These are phyloP conservation scores for Meiosimyza decipiens DNA, from an alignment of 2,888 invertebrate genomes.

Conservation along the genomic window DNA sequence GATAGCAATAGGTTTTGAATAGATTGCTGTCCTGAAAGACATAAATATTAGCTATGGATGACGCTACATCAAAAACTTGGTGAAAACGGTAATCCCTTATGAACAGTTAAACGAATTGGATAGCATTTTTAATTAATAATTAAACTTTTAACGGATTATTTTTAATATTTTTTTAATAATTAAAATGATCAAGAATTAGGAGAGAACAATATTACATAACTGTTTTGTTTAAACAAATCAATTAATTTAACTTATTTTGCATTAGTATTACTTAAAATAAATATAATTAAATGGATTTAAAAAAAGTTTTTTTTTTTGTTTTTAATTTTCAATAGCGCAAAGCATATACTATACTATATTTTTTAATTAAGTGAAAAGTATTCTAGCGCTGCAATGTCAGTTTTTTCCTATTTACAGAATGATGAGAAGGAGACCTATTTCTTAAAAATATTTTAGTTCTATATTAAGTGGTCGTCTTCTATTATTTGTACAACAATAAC, in stretches of 20 bases:
- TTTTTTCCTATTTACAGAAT: conserved; percentile 25
- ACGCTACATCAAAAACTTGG: too few species aligned
- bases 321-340: conserved; percentile 28
- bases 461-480: neutral
- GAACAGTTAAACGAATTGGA: too few species aligned
- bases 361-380: neutral
- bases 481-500: conserved; percentile 15
- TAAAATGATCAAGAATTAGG: conserved; percentile 21
- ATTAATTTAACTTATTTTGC: conserved; percentile 42
- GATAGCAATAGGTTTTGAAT: too few species aligned
- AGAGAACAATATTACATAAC: conserved; percentile 38
- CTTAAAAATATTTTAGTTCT: neutral
- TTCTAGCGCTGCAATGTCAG: neutral
- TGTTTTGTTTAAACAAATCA: conserved; percentile 37
- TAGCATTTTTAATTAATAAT: neutral
- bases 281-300: conserved; percentile 31
- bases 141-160: neutral
- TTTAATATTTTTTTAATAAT: conserved; percentile 13
- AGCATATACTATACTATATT: conserved; percentile 9
- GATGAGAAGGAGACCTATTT: neutral
- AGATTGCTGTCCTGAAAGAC: too few species aligned
- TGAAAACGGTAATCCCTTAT: too few species aligned
- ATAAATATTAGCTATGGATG: too few species aligned
- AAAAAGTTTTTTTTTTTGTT: conserved; percentile 24
- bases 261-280: conserved; percentile 36